These are phyloP conservation scores for Cephus pulcher DNA, from an alignment of 2,888 invertebrate species.

Conservation along the genomic window DNA sequence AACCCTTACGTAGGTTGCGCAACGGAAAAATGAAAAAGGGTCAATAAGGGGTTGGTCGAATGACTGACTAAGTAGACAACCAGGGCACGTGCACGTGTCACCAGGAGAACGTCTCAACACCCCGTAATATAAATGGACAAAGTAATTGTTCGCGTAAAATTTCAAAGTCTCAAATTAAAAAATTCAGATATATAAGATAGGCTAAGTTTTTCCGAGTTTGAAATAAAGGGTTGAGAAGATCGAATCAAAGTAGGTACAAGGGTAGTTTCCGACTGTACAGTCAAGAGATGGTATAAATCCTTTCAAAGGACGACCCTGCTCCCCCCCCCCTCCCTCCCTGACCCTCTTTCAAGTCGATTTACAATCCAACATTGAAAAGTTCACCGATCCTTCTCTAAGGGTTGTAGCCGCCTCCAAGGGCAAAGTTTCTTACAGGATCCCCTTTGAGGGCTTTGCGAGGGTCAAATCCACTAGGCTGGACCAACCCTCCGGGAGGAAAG, in stretches of 20 bases:
- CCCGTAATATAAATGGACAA: background rate
- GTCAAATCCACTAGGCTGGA: background rate
- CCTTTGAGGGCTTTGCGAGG: background rate
- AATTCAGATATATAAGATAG: background rate
- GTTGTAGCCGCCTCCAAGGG: background rate
- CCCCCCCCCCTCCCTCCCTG: background rate
- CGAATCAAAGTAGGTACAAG: background rate
- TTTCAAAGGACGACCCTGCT: background rate
- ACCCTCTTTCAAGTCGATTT: background rate
- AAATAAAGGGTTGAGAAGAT: background rate
- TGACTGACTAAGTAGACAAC: too few species aligned
- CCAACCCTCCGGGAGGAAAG: background rate
- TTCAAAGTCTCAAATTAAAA: background rate
- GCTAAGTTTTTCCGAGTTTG: background rate
- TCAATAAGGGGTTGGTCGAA: background rate
- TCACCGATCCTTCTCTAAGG: background rate
- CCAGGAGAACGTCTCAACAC: background rate
- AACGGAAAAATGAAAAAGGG: background rate
- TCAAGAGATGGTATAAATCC: background rate
- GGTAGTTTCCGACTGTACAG: background rate
- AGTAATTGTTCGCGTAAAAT: background rate
- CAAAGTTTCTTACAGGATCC: background rate
- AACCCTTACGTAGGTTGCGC: background rate
- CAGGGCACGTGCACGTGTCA: too few species aligned
- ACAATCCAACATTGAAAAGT: background rate